Evolutionary conservation across 2,888 invertebrate genomes (phyloP), one percentile per base, ranked within the genome.

Genomic region (Amphiduros pacificus): DNA sequence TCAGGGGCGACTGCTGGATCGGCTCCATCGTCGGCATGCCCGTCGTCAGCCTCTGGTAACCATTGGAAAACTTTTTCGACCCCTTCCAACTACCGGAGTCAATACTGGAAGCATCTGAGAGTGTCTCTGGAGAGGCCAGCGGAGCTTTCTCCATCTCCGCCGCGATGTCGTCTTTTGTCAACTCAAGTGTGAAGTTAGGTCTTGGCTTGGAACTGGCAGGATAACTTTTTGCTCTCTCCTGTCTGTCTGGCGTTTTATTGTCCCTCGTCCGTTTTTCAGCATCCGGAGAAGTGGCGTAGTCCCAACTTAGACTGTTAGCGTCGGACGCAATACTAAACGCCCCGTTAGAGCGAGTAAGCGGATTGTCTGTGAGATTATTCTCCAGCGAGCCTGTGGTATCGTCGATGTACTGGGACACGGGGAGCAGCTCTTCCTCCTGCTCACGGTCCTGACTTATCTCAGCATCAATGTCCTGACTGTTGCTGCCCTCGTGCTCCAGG

Each of bases 91-190:
- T 71, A 27, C 70, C 60, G n/a, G 91, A 90, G 71, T 89, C 88
- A 59, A 90, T 87, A 76, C 90, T 90, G 2, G 91, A 91, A n/a
- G 90, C 87, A 78, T 91, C 91, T 0, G 66, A 91, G 17, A 92
- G 81, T 0, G 90, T 91, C 79, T 92, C 92, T 0, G 92, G 91
- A 56, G 91, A 91, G 11, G 92, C 92, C 26, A 92, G 78, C 0
- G 92, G 92, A 0, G 92, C 92, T 64, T 55, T 31, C 6, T 31
- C 55, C 36, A 29, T 29, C 20, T 54, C 50, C 27, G 49, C 59
- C 9, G 32, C 40, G 17, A 41, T 29, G 1, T 31, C 20, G 24
- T 24, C 31, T 17, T 31, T 52, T 1, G 44, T 32, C 27, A 64
- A 36, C 24, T 63, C 63, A n/a, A 63, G 56, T 27, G 44, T 54